phyloP scores from a whole-genome alignment of 2,113 vertebrate genomes.

The Jaculus jaculus region DNA sequence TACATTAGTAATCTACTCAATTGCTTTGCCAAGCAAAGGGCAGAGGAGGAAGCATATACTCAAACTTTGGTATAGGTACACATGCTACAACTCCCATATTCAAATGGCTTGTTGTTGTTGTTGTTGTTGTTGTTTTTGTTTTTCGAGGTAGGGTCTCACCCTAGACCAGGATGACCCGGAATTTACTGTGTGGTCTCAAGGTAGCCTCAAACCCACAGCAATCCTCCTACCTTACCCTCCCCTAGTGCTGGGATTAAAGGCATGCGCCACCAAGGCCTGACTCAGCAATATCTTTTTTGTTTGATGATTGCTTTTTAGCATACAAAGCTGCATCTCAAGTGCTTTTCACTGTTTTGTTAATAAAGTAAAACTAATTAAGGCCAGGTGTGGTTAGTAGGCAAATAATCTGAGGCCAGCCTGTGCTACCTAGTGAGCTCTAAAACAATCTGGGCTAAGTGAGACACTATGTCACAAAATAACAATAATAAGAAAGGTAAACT shows the following conservation, averaged over 20 bases:
- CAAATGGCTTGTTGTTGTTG: too few relatives aligned
- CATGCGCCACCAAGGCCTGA: too few relatives aligned
- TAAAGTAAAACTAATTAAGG: conserved; percentile 24
- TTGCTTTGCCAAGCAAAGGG: conserved; percentile 8
- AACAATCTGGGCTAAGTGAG: too few relatives aligned
- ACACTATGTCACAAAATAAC: not conserved
- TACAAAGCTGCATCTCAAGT: not conserved
- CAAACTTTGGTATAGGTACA: not conserved
- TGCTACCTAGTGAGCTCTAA: not conserved
- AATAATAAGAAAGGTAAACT: not conserved
- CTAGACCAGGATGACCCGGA: too few relatives aligned
- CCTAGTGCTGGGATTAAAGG: too few relatives aligned
- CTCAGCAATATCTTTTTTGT: not conserved
- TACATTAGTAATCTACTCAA: conserved; percentile 55
- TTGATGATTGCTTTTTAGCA: not conserved
- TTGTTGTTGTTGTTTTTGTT: too few relatives aligned
- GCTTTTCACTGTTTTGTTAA: conserved; percentile 15
- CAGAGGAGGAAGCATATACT: not conserved
- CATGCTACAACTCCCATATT: not conserved
- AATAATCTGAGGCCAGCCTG: too few relatives aligned
- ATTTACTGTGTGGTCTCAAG: too few relatives aligned
- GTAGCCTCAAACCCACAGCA: too few relatives aligned
- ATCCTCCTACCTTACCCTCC: too few relatives aligned
- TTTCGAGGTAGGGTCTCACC: too few relatives aligned
- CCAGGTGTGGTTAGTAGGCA: too few relatives aligned